Conservation (phyloP, 2,113 vertebrate genomes). For the Sebastes schlegelii region DNA sequence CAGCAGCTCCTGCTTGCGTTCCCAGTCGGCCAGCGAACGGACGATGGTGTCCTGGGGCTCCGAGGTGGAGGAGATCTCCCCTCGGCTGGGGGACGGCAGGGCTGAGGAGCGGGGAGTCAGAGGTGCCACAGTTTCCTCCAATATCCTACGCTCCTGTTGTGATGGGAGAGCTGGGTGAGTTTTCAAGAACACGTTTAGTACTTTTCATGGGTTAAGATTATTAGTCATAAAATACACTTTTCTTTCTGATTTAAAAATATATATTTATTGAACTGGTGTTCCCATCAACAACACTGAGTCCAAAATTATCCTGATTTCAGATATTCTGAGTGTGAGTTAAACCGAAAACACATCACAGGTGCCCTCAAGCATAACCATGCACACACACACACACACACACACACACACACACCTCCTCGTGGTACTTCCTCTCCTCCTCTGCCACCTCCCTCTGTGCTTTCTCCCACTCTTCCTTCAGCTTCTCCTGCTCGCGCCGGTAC, state of each 20-base stretch:
- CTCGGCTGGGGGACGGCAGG: conserved; percentile 82
- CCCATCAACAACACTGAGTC: neutral
- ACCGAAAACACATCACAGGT: neutral
- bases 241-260: neutral
- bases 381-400: conserved; percentile 46
- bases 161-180: neutral
- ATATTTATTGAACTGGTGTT: neutral
- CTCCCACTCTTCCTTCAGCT: conserved; percentile 97
- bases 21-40: conserved; percentile 80
- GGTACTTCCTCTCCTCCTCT: conserved; percentile 94
- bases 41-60: conserved; percentile 71
- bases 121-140: conserved; percentile 93
- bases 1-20: conserved; percentile 77
- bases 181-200: accelerated
- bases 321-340: neutral
- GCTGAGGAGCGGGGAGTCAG: conserved; percentile 83
- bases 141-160: conserved; percentile 92
- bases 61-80: conserved; percentile 76
- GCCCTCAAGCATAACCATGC: neutral
- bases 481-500: conserved; percentile 94
- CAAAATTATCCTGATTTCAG: neutral
- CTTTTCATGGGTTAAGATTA: neutral
- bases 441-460: conserved; percentile 96
- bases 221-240: neutral
- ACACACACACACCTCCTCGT: conserved; percentile 90